Evolutionary conservation across 2,888 invertebrate genomes (phyloP), one percentile per base, ranked within the genome.

Genomic region (Dryadula phaetusa): DNA sequence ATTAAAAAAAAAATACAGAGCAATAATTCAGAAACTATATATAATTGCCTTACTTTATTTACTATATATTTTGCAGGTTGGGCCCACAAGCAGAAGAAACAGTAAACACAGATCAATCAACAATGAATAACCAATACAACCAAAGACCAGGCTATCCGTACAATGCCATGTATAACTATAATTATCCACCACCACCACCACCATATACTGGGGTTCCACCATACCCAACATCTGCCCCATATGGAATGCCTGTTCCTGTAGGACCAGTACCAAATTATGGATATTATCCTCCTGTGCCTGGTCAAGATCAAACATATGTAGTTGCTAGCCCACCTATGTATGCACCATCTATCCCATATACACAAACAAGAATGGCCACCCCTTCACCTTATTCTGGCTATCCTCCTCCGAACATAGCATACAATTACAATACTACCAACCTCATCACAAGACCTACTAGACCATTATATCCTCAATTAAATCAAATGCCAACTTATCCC

Each of bases 101-200:
- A 63, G 56, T 87, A 60, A 84, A 74, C 64, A 78, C 86, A 28
- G 90, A 87, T 37, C 70, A 82, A 14, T 77, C 82, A 34, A 83
- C 82, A 69, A 92, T 92, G 92, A 90, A 85, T 73, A 90, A 90
- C 68, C 87, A 86, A n/a, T 86, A 86, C 75, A 90, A 91, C 69
- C 89, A 85, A 61, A 73, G 84, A 37, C 88, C 90, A 25, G 85
- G 87, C 42, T 87, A 84, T 37, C 78, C 79, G 2, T 88, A 87
- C 73, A 78, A 81, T 54, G 79, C 85, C 0, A 82, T 79, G 22
- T 88, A 85, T 72, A 75, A 73, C 20, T 87, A 86, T 67, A 83
- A 85, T 66, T 85, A 84, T 71, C 85, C 79, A 10, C 83, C 79
- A 3, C 83, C 86, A 72, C 85, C 79, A 6, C 83, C 79, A 2